Percentiles rank a stretch among this genome's conserved stretches.
Conservation (phyloP, 1,140 invertebrate genomes). For the Whitmania pigra region DNA sequence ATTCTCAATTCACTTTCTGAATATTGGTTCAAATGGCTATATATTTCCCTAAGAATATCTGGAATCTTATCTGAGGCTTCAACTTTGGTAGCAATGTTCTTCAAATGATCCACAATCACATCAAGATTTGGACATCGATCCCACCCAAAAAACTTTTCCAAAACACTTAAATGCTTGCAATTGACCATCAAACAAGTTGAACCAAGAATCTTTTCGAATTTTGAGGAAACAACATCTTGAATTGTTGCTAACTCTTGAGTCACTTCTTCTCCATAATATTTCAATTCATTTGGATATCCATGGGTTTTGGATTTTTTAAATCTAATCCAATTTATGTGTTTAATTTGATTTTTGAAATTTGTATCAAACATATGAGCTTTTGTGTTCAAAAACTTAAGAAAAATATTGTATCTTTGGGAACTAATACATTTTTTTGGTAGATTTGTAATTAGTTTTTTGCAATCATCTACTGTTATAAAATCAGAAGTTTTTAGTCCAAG, state of each 20-base stretch:
- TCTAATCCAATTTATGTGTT: not conserved
- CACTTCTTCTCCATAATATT: not conserved
- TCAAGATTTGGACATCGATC: not conserved
- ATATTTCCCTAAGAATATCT: conserved; percentile 4
- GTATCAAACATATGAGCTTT: not conserved
- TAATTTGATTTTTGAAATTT: not conserved
- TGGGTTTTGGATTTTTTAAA: not conserved
- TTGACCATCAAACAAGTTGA: not conserved
- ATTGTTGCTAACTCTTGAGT: not conserved
- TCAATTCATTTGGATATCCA: not conserved
- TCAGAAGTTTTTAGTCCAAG: no score
- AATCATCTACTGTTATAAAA: no score
- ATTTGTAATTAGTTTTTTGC: not conserved
- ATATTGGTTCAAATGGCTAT: conserved; percentile 4
- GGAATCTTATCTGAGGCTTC: not conserved
- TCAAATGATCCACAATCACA: not conserved
- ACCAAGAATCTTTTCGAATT: conserved; percentile 6
- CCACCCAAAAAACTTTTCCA: conserved; percentile 14
- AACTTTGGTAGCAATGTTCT: not conserved
- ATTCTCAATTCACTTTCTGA: no score
- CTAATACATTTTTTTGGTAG: not conserved
- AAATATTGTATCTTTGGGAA: not conserved
- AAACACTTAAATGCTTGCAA: not conserved
- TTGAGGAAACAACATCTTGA: not conserved
- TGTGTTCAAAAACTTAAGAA: not conserved